phyloP scores from a whole-genome alignment of 2,888 invertebrate genomes.

The Torymus texanus region DNA sequence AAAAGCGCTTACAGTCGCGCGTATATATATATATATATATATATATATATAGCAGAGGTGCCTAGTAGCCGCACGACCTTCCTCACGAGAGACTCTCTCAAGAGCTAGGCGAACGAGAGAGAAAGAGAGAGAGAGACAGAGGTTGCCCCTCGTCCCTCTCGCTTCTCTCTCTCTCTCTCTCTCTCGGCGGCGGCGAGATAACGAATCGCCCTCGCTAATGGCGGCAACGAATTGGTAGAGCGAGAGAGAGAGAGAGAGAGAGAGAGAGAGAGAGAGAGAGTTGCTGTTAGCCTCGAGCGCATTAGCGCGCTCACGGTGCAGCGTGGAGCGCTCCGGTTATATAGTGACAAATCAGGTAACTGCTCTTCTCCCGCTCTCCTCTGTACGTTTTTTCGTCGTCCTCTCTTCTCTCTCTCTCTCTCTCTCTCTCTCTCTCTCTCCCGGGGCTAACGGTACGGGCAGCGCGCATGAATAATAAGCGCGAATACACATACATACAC shows the following conservation, averaged over 20 bases:
- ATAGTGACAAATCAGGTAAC: conserved; percentile 58
- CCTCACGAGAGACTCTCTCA: conserved; percentile 1
- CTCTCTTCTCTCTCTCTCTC: neutral
- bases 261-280: neutral
- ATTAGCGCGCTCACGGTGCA: conserved; percentile 20
- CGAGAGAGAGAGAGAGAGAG: too few species aligned
- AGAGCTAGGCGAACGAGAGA: neutral
- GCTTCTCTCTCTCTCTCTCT: neutral
- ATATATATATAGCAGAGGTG: too few species aligned
- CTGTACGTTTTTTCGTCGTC: neutral
- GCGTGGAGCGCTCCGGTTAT: conserved; percentile 28
- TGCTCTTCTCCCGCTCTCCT: conserved; percentile 39
- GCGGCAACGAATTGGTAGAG: conserved; percentile 36
- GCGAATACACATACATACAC: conserved; percentile 20
- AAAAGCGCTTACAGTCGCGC: conserved; percentile 1
- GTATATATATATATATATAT: too few species aligned
- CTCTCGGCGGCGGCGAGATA: conserved; percentile 39
- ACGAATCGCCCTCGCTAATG: conserved; percentile 44
- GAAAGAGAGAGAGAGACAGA: neutral
- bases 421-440: neutral
- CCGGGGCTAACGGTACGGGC: conserved; percentile 42
- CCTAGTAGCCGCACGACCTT: conserved; percentile 21
- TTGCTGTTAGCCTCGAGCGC: conserved; percentile 11
- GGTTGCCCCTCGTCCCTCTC: conserved; percentile 1
- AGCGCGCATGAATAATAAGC: conserved; percentile 50